These are phyloP conservation scores for Neosalanx taihuensis DNA, from an alignment of 2,797 vertebrate genomes.

Conservation along the genomic window DNA sequence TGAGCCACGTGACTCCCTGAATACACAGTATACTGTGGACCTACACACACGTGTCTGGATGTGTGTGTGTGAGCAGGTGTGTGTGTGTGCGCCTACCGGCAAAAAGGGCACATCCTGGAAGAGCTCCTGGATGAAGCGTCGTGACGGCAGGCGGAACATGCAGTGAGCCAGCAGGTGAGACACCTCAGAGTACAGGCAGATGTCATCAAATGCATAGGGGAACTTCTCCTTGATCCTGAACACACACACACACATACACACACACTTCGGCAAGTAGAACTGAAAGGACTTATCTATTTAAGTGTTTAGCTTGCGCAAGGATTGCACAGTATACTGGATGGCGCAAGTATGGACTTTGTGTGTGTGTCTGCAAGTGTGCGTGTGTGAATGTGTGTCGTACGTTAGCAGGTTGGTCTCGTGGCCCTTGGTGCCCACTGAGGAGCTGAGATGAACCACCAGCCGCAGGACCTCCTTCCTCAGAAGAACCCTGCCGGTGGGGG, in stretches of 20 bases:
- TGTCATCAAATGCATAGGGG: conserved; percentile 83
- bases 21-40: too few relatives aligned
- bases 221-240: conserved; percentile 86
- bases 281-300: too few relatives aligned
- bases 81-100: conserved; percentile 64
- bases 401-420: conserved; percentile 85
- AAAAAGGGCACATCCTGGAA: conserved; percentile 86
- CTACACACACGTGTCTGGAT: too few relatives aligned
- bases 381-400: conserved; percentile 63
- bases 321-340: neutral
- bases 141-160: conserved; percentile 79
- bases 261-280: neutral
- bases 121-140: conserved; percentile 85
- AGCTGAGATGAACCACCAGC: conserved; percentile 83
- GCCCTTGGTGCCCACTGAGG: conserved; percentile 84
- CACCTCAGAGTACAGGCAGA: conserved; percentile 86
- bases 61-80: neutral
- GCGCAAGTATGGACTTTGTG: neutral
- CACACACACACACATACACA: neutral
- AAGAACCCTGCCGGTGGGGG: conserved; percentile 80
- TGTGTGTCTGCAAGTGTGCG: neutral
- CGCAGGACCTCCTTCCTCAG: conserved; percentile 83
- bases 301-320: neutral
- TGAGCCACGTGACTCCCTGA: neutral
- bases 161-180: conserved; percentile 81